phyloP scores from a whole-genome alignment of 2,888 invertebrate species.

The Coenonympha arcania region DNA sequence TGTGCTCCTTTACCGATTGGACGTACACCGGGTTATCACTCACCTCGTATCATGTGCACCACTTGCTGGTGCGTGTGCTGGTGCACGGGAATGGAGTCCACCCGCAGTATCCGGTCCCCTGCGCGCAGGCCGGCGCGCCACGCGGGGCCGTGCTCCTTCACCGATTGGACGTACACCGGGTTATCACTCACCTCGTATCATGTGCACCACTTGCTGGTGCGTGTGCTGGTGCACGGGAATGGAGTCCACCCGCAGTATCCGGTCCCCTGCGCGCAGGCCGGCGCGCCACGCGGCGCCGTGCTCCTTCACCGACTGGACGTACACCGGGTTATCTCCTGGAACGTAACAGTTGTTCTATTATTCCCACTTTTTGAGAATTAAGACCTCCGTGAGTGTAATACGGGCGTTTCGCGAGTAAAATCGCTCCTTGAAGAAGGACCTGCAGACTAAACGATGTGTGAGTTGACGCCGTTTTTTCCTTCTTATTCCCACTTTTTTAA shows the following conservation, averaged over 20 bases:
- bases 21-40: conserved; percentile 99
- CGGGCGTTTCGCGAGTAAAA: too few relatives aligned
- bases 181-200: conserved; percentile 83
- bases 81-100: conserved; percentile 93
- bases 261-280: conserved; percentile 92
- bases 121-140: conserved; percentile 93
- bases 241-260: conserved; percentile 95
- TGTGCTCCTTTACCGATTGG: conserved; percentile 95
- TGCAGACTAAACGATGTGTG: too few relatives aligned
- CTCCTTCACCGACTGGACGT: conserved; percentile 95
- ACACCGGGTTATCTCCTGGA: conserved; percentile 99
- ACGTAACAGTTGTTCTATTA: too few relatives aligned
- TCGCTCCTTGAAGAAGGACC: too few relatives aligned
- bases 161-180: conserved; percentile 97
- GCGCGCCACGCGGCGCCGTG: conserved; percentile 96
- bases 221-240: conserved; percentile 91
- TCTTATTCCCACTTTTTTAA: too few relatives aligned
- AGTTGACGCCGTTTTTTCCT: too few relatives aligned
- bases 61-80: conserved; percentile 95
- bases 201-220: conserved; percentile 90
- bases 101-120: conserved; percentile 94
- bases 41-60: conserved; percentile 66
- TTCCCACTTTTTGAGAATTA: too few relatives aligned
- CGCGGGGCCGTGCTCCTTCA: conserved; percentile 95
- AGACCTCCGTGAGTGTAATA: too few relatives aligned